Percentiles rank a stretch among this genome's conserved stretches.
These are phyloP conservation scores for Agrochola circellaris DNA, from an alignment of 2,888 invertebrate genomes.

Conservation along the genomic window DNA sequence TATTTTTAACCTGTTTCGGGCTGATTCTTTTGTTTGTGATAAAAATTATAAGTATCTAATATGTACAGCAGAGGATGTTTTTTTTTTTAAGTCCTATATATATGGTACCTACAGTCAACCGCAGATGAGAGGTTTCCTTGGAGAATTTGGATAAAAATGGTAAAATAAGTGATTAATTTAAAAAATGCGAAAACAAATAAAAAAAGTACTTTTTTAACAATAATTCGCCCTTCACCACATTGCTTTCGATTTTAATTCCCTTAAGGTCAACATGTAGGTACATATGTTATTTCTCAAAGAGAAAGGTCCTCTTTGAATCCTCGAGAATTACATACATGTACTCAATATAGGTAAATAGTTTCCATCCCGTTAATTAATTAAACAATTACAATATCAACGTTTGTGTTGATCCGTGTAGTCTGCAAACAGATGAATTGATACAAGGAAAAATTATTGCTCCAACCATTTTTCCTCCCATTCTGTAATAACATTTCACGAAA, in stretches of 20 bases:
- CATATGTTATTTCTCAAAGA: neutral
- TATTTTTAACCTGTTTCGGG: conserved; percentile 2
- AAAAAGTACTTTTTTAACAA: neutral
- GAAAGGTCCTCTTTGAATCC: no score
- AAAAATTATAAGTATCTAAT: no score
- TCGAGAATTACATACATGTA: no score
- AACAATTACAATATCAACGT: neutral
- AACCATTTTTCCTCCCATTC: neutral
- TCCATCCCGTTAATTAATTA: neutral
- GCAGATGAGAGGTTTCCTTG: neutral
- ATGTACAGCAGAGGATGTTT: neutral
- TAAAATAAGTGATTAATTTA: neutral
- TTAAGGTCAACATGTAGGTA: neutral
- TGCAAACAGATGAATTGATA: neutral
- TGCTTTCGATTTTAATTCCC: neutral
- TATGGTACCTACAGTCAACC: neutral
- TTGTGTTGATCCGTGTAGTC: neutral
- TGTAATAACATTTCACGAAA: neutral
- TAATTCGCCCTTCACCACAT: neutral
- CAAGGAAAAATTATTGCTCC: neutral
- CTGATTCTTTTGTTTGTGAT: neutral
- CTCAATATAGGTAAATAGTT: neutral
- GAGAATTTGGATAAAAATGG: neutral
- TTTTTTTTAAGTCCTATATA: neutral
- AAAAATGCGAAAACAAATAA: no score